phyloP scores from a whole-genome alignment of 2,888 invertebrate genomes.

The Amphimallon solstitiale region DNA sequence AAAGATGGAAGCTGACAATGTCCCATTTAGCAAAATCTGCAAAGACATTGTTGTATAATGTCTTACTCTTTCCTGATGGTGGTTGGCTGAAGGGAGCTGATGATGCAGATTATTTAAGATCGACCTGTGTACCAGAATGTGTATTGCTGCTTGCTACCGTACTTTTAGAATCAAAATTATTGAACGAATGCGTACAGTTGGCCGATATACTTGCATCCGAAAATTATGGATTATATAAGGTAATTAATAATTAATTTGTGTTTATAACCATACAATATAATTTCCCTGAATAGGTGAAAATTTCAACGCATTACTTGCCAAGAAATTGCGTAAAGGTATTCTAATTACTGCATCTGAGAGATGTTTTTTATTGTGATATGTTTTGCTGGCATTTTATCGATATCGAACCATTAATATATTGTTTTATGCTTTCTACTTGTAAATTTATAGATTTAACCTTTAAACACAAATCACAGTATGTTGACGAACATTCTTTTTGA shows the following conservation, averaged over 20 bases:
- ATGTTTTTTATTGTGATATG: too few species aligned
- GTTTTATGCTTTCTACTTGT: too few species aligned
- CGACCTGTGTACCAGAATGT: slow-evolving; percentile 86
- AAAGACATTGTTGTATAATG: slow-evolving; percentile 83
- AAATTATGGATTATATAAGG: slow-evolving; percentile 81
- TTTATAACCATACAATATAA: background rate
- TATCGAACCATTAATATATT: too few species aligned
- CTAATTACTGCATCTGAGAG: too few species aligned
- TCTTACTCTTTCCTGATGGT: slow-evolving; percentile 86
- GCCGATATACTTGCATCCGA: slow-evolving; percentile 85
- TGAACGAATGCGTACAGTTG: slow-evolving; percentile 81
- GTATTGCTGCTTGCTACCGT: slow-evolving; percentile 82
- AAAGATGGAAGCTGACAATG: slow-evolving; percentile 78
- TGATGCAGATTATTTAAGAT: slow-evolving; percentile 72
- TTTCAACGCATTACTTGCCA: too few species aligned
- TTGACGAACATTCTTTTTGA: too few species aligned
- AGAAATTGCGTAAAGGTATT: too few species aligned
- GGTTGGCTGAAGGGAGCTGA: slow-evolving; percentile 87
- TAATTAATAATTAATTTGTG: slow-evolving; percentile 55
- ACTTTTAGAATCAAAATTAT: slow-evolving; percentile 78
- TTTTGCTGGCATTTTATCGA: too few species aligned
- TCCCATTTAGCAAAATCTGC: slow-evolving; percentile 71
- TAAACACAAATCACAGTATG: too few species aligned
- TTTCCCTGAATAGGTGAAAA: too few species aligned
- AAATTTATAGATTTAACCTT: too few species aligned